Evolutionary conservation across 2,113 vertebrate genomes (phyloP), one percentile per base, ranked within the genome.

Genomic region (Chaenogobius annularis): DNA sequence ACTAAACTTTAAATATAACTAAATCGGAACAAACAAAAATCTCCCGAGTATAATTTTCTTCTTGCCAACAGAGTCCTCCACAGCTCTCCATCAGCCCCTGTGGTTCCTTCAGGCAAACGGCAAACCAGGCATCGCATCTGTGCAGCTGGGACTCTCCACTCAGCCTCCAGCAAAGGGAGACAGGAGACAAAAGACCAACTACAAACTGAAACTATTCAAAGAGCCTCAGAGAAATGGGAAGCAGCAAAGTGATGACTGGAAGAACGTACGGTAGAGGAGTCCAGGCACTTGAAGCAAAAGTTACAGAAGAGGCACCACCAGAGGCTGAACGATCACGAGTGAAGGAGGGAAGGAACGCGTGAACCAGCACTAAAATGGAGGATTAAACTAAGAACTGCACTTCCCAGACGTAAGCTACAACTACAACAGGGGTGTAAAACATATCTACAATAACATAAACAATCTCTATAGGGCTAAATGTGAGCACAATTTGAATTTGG

Each of bases 71-170:
- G 77, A 66, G 84, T 80, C 75, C 66, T 80, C 77, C 69, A 11
- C 73, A 73, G 82, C 86, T 83, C 85, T 91, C 89, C 86, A 87
- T 90, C 86, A 82, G 87, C 77, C 66, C 85, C 31, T 80, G 87
- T 81, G 83, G 85, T 89, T 81, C 82, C 87, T 88, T 20, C 58
- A 62, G 84, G 89, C 85, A 83, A 84, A 81, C 56, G 74, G 83
- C 73, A 52, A 85, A 70, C 81, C 76, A 83, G 81, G 83, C 73
- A 85, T 64, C 87, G 85, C 88, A 85, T 89, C 84, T 88, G 87
- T 88, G 82, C 82, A 92, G 80, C 88, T 85, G 79, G 74, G 77
- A 77, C 76, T 48, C 81, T 78, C 83, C 5, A 66, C 31, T 78
- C 76, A 66, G 61, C 74, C 81, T 76, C 73, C 43, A 69, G 83